Evolutionary conservation across 2,797 vertebrate genomes (phyloP), one percentile per base, ranked within the genome.

Genomic region (Notolabrus celidotus): DNA sequence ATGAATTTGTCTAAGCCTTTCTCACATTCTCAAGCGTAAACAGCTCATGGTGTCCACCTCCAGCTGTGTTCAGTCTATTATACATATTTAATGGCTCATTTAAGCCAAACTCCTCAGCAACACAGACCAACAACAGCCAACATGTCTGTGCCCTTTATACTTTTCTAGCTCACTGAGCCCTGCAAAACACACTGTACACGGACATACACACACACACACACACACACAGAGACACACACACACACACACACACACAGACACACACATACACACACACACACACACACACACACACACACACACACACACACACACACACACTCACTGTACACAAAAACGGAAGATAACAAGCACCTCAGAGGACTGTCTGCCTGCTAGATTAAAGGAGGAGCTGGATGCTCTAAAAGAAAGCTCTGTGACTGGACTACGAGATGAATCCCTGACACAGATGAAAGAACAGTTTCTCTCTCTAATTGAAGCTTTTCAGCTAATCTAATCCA

Each of bases 11-110:
- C 10, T 27, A 19, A 31, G 42, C 14, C 19, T 52, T n/a, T 45
- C n/a, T 33, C 39, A 17, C 1, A 15, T 49, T 42, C 23, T 19
- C 3, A 17, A 53, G 22, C 2, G 54, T 15, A 14, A 31, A 22
- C 1, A 41, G 23, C 50, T 53, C 33, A 19, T 47, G 10, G 19
- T 38, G 51, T 66, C 60, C 22, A 33, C 8, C n/a, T 66, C 42
- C 63, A 69, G 65, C 68, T 83, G 77, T 51, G 66, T 55, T 79
- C 56, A 63, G 29, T 76, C 60, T 71, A 55, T 29, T 71, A 42
- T 61, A 58, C 57, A 77, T 74, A 76, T 69, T 79, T 75, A 78
- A 86, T 76, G 74, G 52, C 25, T 77, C 72, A 67, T 58, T 82
- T 73, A 58, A 58, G 57, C 47, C 54, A 61, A 67, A 70, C 53